Percentiles rank a stretch among this genome's conserved stretches.
These are phyloP conservation scores for Agrochola lychnidis DNA, from an alignment of 2,888 invertebrate genomes.

Conservation along the genomic window DNA sequence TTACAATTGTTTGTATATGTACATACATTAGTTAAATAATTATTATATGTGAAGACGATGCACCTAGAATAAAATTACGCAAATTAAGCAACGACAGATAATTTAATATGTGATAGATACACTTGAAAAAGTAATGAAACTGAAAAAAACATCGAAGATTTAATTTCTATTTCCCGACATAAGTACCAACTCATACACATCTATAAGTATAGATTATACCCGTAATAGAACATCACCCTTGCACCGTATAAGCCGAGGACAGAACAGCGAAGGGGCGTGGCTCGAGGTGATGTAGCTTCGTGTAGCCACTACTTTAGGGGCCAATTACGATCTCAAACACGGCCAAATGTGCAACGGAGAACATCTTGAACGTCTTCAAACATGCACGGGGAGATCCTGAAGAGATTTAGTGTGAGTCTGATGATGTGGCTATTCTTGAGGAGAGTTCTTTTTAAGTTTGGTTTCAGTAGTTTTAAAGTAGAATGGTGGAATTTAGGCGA, in stretches of 20 bases:
- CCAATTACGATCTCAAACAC: conserved; percentile 68
- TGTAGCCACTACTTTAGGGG: conserved; percentile 66
- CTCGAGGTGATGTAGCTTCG: conserved; percentile 72
- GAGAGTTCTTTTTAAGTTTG: neutral
- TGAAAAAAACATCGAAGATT: neutral
- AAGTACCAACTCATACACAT: neutral
- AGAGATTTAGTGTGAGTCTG: conserved; percentile 34
- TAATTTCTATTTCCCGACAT: conserved; percentile 8
- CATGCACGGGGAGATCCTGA: conserved; percentile 21
- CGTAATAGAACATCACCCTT: conserved; percentile 50
- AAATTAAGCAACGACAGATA: too few relatives aligned
- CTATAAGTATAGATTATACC: neutral
- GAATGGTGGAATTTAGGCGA: neutral
- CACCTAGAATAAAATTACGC: too few relatives aligned
- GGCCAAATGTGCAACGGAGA: conserved; percentile 61
- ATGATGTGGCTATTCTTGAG: conserved; percentile 34
- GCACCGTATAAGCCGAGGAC: conserved; percentile 48
- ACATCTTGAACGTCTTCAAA: conserved; percentile 43
- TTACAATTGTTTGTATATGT: too few relatives aligned
- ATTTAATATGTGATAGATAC: too few relatives aligned
- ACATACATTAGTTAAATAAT: too few relatives aligned
- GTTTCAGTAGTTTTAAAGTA: neutral
- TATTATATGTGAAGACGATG: too few relatives aligned
- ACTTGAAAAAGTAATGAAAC: neutral
- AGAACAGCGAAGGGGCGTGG: conserved; percentile 76